Base-by-base conservation (phyloP, 2,888 invertebrate genomes). In the Horisme vitalbata region DNA sequence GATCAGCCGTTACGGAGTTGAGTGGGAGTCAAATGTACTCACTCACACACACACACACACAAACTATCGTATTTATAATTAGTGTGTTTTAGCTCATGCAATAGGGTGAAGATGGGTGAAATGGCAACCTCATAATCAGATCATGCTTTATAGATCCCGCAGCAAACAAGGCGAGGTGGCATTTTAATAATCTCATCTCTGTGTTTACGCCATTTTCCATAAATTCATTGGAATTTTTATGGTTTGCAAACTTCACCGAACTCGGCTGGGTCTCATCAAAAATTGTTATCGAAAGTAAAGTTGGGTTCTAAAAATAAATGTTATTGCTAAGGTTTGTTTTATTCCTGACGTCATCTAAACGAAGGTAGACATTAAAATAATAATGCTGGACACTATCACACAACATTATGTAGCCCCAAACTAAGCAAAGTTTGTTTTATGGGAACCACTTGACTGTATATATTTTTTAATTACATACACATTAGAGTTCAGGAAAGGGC, bases 221-320 rank as follows among this genome's bases (percentile, higher is more conserved):
- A 54, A 56, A 49, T 53, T 53, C 36, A 46, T 45, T 47, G 31
- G 43, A 51, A 51, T 54, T 49, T 52, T 49, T 51, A 56, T 56
- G 53, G 56, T 46, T 48, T 41, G 48, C 45, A 48, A 53, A 56
- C 45, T 53, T 56, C 39, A 45, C 36, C 35, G 32, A 48, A 41
- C 26, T 38, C 32, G 12, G 44, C 15, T 31, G 41, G 32, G 28
- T 49, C 38, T 50, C 41, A 50, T 55, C 48, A 46, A 46, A 49
- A 52, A 49, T n/a, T 49, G 32, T 46, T 54, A 49, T 54, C 38
- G 35, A 30, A 46, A 32, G 34, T 35, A 52, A 49, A 55, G 41
- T 45, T 52, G 26, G 24, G n/a, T 11, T 39, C 39, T 34, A 35
- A 27, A 37, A 37, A 21, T 41, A 44, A 41, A 28, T 31, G 34